These are phyloP conservation scores for Alaudala cheleensis DNA, from an alignment of 2,113 vertebrate species.

Conservation along the genomic window DNA sequence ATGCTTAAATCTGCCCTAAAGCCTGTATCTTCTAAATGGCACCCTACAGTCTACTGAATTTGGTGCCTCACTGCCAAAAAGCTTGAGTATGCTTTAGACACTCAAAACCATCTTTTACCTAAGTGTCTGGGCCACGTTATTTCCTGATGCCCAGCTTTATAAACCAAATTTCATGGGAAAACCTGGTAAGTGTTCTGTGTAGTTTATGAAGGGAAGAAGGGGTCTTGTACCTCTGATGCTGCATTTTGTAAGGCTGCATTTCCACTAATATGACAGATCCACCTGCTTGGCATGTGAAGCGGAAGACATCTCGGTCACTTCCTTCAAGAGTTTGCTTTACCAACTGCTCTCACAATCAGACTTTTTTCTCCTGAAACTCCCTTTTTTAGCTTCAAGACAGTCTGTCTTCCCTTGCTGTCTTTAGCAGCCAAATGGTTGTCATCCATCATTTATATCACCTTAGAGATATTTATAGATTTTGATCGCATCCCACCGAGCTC, in stretches of 20 bases:
- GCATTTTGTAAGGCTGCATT: background rate
- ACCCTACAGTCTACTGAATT: background rate
- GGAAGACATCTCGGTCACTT: background rate
- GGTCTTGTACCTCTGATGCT: background rate
- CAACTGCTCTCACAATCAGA: background rate
- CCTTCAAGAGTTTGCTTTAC: background rate
- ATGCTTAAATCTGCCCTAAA: background rate
- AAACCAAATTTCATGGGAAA: background rate
- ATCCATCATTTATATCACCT: constrained; percentile 45
- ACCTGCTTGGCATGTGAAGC: background rate
- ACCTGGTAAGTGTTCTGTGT: background rate
- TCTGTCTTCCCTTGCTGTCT: constrained; percentile 13
- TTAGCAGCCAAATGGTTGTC: constrained; percentile 32
- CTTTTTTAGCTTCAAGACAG: constrained; percentile 21
- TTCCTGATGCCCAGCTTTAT: background rate
- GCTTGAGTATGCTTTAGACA: background rate
- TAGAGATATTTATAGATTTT: constrained; percentile 48
- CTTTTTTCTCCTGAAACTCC: background rate
- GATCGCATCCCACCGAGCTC: background rate
- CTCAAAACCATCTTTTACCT: background rate
- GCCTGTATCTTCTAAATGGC: background rate
- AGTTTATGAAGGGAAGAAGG: background rate
- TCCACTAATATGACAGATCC: background rate
- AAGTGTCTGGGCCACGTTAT: background rate
- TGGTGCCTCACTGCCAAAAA: background rate